Evolutionary conservation across 2,888 invertebrate genomes (phyloP), one percentile per base, ranked within the genome.

Genomic region (Ochropleura leucogaster): DNA sequence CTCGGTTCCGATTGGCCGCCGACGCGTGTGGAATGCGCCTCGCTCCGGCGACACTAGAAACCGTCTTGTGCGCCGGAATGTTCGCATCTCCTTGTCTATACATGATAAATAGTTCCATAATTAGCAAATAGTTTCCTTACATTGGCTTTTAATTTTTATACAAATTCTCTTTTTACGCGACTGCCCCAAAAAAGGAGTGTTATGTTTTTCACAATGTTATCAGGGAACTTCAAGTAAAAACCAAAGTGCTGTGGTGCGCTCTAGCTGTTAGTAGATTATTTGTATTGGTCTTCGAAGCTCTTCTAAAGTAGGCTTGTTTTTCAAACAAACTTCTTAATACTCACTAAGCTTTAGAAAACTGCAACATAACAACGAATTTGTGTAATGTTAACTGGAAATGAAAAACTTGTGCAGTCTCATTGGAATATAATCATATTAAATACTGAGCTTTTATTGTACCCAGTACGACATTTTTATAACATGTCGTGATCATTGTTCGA

Each of bases 41-140:
- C 94, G 94, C 93, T 93, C 90, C 89, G 93, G 86, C 93, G 94
- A 94, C 94, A 93, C 90, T 93, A 94, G 95, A 95, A 95, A 94
- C 89, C 89, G 90, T 90, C 89, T 86, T 84, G 77, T 77, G 78
- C 86, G 82, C 83, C 86, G 90, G 93, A 92, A 92, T 91, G 90
- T 84, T 88, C 87, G 87, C 90, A 89, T 92, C 91, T 90, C 86
- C 83, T 84, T 82, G 87, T 84, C 82, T 84, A 76, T 85, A 84
- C 80, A 68, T 82, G 80, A 81, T 84, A 77, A 76, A 85, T 77
- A 66, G 16, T 67, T 73, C 68, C 68, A 71, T 84, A 69, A 71
- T 77, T 65, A 71, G 55, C 46, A 64, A 10, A 44, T 46, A 30
- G 49, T 74, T 60, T 67, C 55, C 76, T 10, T 42, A 68, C 49